These are phyloP conservation scores for Metallyticus violacea DNA, from an alignment of 2,888 invertebrate genomes.

Conservation along the genomic window DNA sequence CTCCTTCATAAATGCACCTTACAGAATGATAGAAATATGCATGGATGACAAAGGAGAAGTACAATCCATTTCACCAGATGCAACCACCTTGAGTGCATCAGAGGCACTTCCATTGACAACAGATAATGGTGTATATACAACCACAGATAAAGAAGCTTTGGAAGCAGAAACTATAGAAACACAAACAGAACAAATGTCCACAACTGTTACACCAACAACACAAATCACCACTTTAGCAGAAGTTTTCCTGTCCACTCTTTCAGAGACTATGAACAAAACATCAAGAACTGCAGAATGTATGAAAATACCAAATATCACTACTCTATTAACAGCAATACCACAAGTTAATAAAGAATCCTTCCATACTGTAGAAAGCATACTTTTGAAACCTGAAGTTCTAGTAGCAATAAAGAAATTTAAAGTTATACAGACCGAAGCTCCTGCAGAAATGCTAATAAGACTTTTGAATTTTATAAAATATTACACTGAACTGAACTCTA, in stretches of 20 bases:
- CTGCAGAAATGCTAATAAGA: background rate
- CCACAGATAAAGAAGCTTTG: background rate
- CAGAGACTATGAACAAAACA: background rate
- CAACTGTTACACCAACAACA: background rate
- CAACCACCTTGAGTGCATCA: background rate
- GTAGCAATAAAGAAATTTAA: background rate
- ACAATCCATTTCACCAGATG: background rate
- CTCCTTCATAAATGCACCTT: background rate
- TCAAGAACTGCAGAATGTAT: background rate
- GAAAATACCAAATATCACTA: background rate
- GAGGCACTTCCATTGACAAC: background rate
- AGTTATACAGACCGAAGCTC: background rate
- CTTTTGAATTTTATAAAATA: background rate
- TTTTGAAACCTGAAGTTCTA: background rate
- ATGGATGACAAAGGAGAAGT: background rate
- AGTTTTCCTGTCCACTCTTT: background rate
- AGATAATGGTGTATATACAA: background rate
- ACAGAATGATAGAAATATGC: background rate
- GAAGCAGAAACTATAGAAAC: background rate
- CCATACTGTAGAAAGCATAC: background rate
- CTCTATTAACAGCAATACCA: background rate
- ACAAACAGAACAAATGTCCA: background rate
- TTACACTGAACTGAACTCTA: background rate
- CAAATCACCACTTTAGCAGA: background rate
- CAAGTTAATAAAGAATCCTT: background rate